phyloP scores from a whole-genome alignment of 2,888 invertebrate genomes.

The Caenorhabditis japonica region DNA sequence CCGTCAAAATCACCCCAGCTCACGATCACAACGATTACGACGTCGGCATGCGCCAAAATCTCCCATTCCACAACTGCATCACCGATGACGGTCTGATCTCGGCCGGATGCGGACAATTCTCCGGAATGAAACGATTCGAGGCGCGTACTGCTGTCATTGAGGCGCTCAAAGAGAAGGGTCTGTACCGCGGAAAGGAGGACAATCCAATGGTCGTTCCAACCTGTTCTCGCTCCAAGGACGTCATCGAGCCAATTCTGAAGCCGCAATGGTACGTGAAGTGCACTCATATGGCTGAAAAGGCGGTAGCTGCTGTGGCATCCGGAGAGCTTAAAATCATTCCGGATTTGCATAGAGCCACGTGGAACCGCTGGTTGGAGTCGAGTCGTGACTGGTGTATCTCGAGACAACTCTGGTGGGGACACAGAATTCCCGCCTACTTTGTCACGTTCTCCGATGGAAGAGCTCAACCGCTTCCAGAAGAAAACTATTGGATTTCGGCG shows the following conservation, averaged over 20 bases:
- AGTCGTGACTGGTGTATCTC: slow-evolving; percentile 99
- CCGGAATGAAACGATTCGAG: slow-evolving; percentile 67
- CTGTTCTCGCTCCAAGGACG: slow-evolving; percentile 91
- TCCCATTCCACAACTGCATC: slow-evolving; percentile 90
- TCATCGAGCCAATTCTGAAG: slow-evolving; percentile 94
- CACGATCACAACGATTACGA: slow-evolving; percentile 98
- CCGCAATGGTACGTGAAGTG: slow-evolving; percentile 95
- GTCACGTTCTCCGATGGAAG: slow-evolving; percentile 79
- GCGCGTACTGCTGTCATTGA: slow-evolving; percentile 83
- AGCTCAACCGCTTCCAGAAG: slow-evolving; percentile 42
- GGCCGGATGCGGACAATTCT: slow-evolving; percentile 69
- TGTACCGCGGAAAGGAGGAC: slow-evolving; percentile 87
- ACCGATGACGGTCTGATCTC: slow-evolving; percentile 90
- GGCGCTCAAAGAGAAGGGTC: slow-evolving; percentile 83
- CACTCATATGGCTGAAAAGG: slow-evolving; percentile 89
- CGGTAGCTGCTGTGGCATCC: slow-evolving; percentile 81
- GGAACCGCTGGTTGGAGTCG: slow-evolving; percentile 96
- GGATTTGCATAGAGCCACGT: slow-evolving; percentile 89
- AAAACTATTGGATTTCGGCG: slow-evolving; percentile 82
- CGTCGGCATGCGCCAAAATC: slow-evolving; percentile 87
- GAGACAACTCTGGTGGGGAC: slow-evolving; percentile 98
- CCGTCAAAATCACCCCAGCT: slow-evolving; percentile 98
- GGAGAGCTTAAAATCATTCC: slow-evolving; percentile 91
- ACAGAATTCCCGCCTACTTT: slow-evolving; percentile 93
- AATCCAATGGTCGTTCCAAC: slow-evolving; percentile 97